Evolutionary conservation across 23 tunicate genomes (phyloP).

Genomic region (Oikopleura albicans): DNA sequence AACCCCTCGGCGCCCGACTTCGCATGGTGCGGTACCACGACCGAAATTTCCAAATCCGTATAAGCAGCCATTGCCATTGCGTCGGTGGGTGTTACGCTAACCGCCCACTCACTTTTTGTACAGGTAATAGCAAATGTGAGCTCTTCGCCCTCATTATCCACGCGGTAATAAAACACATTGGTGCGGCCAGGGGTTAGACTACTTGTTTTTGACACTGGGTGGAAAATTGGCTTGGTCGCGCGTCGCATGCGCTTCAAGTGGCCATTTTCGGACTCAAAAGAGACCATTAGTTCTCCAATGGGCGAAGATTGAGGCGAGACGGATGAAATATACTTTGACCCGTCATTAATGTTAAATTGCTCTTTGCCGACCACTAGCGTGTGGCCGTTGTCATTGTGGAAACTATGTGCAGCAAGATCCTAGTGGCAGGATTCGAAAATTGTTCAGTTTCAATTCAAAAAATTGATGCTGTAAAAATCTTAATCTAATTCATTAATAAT

Average conservation of each 20-base stretch:
- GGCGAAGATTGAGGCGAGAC: neutral
- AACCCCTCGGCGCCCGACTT: neutral
- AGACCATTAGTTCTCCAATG: neutral
- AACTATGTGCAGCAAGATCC: neutral
- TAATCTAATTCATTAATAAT: no score
- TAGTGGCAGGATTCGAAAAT: no score
- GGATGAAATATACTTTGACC: neutral
- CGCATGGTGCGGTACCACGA: neutral
- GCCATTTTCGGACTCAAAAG: neutral
- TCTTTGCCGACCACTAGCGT: neutral
- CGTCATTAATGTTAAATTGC: neutral
- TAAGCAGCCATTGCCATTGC: neutral
- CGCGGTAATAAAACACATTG: neutral
- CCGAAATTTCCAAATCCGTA: neutral
- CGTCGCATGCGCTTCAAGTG: neutral
- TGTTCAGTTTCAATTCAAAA: no score
- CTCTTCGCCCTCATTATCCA: neutral
- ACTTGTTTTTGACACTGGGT: neutral
- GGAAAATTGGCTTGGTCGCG: neutral
- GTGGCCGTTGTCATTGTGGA: constrained; percentile 15
- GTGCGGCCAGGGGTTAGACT: neutral
- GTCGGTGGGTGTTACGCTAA: neutral
- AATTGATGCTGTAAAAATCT: no score
- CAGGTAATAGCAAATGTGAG: neutral
- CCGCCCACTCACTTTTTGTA: neutral